A percentile compares a stretch with the other conserved stretches of the same genome.
Conservation (phyloP, 2,888 invertebrate genomes). For the Gnatocerus cornutus region DNA sequence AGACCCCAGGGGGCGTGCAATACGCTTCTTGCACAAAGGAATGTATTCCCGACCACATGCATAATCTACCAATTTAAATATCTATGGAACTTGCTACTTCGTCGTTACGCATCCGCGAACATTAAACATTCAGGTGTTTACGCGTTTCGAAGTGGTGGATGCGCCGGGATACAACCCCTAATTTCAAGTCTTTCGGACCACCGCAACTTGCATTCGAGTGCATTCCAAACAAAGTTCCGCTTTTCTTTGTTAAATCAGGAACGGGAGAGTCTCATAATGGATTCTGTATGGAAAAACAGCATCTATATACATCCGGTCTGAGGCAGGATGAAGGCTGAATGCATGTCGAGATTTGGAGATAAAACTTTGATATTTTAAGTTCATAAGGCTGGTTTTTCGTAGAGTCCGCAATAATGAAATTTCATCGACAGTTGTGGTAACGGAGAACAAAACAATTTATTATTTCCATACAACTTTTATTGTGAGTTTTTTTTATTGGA, state of each 20-base stretch:
- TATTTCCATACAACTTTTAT: too few species aligned
- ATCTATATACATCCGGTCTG: conserved; percentile 15
- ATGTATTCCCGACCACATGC: conserved; percentile 34
- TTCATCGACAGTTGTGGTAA: too few species aligned
- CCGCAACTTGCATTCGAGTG: background rate
- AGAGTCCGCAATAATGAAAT: too few species aligned
- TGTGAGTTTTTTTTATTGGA: too few species aligned
- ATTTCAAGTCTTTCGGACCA: too few species aligned
- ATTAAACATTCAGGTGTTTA: background rate
- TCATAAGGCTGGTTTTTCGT: too few species aligned
- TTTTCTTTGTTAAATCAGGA: conserved; percentile 14
- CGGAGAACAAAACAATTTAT: too few species aligned
- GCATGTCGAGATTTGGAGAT: conserved; percentile 18
- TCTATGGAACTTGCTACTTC: conserved; percentile 38
- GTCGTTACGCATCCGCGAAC: conserved; percentile 28
- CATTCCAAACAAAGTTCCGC: conserved; percentile 11
- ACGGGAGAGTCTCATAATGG: conserved; percentile 17
- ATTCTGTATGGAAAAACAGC: conserved; percentile 24
- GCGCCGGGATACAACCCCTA: too few species aligned
- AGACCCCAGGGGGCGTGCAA: conserved; percentile 49
- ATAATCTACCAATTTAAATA: conserved; percentile 50
- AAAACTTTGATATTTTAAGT: conserved; percentile 6
- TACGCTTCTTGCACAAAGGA: conserved; percentile 47
- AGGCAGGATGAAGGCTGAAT: conserved; percentile 19
- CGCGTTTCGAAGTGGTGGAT: background rate